A percentile compares a stretch with the other conserved stretches of the same genome.
phyloP scores from a whole-genome alignment of 2,888 invertebrate genomes.

The Drosophila prolongata region DNA sequence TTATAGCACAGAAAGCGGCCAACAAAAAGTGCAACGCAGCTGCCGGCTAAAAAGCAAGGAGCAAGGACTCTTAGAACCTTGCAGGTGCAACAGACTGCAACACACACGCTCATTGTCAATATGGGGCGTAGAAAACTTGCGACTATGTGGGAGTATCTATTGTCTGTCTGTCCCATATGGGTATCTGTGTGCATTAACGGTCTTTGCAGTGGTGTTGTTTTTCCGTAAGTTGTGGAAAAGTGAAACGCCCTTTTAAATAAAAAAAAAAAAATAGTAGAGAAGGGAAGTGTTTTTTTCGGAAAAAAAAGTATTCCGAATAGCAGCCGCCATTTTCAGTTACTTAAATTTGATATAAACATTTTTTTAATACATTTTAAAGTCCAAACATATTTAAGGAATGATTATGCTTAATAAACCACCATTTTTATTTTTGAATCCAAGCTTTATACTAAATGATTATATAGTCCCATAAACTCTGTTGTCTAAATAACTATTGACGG shows the following conservation, averaged over 20 bases:
- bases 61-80: slow-evolving; percentile 14
- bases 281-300: too few relatives aligned
- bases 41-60: slow-evolving; percentile 42
- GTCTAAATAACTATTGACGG: too few relatives aligned
- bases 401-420: too few relatives aligned
- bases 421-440: too few relatives aligned
- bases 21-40: slow-evolving; percentile 69
- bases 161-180: slow-evolving; percentile 40
- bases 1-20: slow-evolving; percentile 64
- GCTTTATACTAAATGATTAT: too few relatives aligned
- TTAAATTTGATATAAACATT: not conserved
- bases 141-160: slow-evolving; percentile 38
- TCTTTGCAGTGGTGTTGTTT: slow-evolving; percentile 50
- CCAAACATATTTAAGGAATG: too few relatives aligned
- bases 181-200: slow-evolving; percentile 12
- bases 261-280: not conserved
- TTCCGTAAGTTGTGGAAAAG: slow-evolving; percentile 58
- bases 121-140: slow-evolving; percentile 42
- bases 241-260: slow-evolving; percentile 48
- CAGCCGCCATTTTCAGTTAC: not conserved
- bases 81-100: slow-evolving; percentile 39
- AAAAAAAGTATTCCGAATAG: not conserved
- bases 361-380: not conserved
- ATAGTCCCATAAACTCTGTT: too few relatives aligned
- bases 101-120: slow-evolving; percentile 62